Evolutionary conservation across 2,797 vertebrate genomes (phyloP).

Genomic region (Myripristis jacobus): DNA sequence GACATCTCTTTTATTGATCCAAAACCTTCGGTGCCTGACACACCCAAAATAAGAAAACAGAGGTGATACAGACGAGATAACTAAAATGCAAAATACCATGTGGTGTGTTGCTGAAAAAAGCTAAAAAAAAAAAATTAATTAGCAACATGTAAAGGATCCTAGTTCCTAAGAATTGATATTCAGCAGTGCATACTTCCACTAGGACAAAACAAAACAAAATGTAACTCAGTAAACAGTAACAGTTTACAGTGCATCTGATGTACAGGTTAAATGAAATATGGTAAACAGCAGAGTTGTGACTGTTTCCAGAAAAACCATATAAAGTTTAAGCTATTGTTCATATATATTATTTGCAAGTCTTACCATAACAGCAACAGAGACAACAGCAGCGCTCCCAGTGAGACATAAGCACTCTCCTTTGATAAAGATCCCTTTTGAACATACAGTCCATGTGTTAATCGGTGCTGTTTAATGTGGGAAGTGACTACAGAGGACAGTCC

Average conservation of each 20-base stretch:
- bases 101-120: neutral
- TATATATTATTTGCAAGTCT: neutral
- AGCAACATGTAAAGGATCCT: neutral
- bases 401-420: neutral
- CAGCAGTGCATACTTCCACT: too few species aligned
- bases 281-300: conserved; percentile 8
- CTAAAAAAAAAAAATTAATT: too few species aligned
- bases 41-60: neutral
- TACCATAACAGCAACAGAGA: conserved; percentile 4
- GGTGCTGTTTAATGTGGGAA: neutral
- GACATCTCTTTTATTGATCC: conserved; percentile 32
- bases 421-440: conserved; percentile 3
- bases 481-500: neutral
- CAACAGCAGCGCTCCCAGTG: conserved; percentile 7
- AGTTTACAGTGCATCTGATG: neutral
- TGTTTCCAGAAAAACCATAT: neutral
- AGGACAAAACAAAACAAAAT: neutral
- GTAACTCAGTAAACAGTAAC: conserved; percentile 3
- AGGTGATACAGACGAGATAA: neutral
- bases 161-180: too few species aligned
- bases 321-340: neutral
- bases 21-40: neutral
- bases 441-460: neutral
- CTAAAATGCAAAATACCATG: conserved; percentile 12
- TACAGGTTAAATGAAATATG: neutral